Evolutionary conservation across 2,888 invertebrate genomes (phyloP).

Genomic region (Iselma pallidipennis): DNA sequence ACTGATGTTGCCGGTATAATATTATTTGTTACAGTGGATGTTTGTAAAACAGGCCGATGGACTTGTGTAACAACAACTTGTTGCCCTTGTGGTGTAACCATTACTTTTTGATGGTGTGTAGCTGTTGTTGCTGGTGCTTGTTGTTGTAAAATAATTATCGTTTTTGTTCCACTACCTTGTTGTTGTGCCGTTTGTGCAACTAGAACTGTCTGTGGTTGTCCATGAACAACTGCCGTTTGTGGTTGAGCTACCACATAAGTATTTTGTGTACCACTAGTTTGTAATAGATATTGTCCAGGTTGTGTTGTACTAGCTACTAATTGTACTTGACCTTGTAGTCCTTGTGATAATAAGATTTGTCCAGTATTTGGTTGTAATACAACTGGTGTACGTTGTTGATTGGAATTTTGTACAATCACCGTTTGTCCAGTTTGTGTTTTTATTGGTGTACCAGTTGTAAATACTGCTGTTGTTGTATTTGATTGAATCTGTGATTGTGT

Average conservation of each 20-base stretch:
- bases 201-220: conserved; percentile 66
- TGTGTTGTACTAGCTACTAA: conserved; percentile 53
- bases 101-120: conserved; percentile 58
- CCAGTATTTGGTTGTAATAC: conserved; percentile 49
- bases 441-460: conserved; percentile 48
- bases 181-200: conserved; percentile 71
- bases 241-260: conserved; percentile 70
- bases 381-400: conserved; percentile 46
- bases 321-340: conserved; percentile 55
- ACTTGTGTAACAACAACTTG: conserved; percentile 67
- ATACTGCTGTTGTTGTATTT: conserved; percentile 38
- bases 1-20: conserved; percentile 51
- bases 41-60: conserved; percentile 60
- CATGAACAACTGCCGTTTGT: conserved; percentile 63
- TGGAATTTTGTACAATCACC: conserved; percentile 53
- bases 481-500: conserved; percentile 47
- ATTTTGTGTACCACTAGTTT: conserved; percentile 61
- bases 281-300: conserved; percentile 59
- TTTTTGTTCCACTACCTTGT: conserved; percentile 67
- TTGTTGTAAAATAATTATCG: conserved; percentile 72
- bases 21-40: conserved; percentile 56
- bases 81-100: conserved; percentile 70
- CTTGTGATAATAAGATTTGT: conserved; percentile 51
- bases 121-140: conserved; percentile 55
- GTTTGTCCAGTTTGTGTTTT: conserved; percentile 51